These are phyloP conservation scores for Phalanger gymnotis DNA, from an alignment of 2,797 vertebrate genomes.

Conservation along the genomic window DNA sequence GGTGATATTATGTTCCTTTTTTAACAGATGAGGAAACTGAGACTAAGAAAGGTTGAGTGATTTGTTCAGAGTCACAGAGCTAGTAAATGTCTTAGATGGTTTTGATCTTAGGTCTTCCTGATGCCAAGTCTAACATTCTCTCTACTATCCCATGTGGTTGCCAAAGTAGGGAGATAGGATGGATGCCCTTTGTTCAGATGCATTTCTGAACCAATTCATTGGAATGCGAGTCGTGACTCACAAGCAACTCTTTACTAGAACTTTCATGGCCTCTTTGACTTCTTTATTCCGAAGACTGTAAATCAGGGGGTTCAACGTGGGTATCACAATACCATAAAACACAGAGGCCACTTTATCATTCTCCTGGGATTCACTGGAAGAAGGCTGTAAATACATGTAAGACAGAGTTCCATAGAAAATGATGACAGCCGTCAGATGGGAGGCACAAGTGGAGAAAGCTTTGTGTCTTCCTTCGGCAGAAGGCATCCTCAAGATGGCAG, in stretches of 20 bases:
- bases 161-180: neutral
- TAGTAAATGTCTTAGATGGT: neutral
- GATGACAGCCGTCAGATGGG: constrained; percentile 52
- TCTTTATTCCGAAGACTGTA: neutral
- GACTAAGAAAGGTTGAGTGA: neutral
- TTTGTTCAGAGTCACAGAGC: neutral
- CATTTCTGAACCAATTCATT: neutral
- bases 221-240: neutral
- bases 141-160: neutral
- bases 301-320: neutral
- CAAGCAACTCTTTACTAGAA: neutral
- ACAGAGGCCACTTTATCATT: constrained; percentile 39
- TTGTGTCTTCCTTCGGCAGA: constrained; percentile 56
- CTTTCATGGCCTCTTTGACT: neutral
- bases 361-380: neutral
- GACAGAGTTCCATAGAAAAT: constrained; percentile 69
- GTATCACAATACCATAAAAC: neutral
- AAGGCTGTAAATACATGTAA: constrained; percentile 53
- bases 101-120: neutral
- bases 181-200: neutral
- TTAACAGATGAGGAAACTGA: neutral
- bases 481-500: constrained; percentile 64
- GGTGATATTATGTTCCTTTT: neutral
- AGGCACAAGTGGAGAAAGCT: constrained; percentile 60
- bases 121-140: neutral